These are phyloP conservation scores for Phoeniculus purpureus DNA, from an alignment of 2,797 vertebrate genomes.

Conservation along the genomic window DNA sequence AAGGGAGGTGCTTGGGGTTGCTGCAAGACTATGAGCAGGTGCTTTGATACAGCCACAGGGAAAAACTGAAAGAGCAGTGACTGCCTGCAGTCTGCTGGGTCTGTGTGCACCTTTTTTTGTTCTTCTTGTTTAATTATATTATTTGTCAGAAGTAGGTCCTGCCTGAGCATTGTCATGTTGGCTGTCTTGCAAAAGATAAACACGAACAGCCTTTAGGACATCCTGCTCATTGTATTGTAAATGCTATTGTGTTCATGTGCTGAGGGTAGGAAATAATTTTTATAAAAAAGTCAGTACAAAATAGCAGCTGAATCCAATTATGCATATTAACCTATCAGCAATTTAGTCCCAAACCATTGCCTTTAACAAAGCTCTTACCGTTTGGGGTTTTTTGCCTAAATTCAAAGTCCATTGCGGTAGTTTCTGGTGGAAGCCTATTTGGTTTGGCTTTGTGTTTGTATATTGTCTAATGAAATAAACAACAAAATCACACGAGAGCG, in stretches of 20 bases:
- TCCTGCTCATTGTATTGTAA: conserved; percentile 28
- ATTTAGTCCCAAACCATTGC: neutral
- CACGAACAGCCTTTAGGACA: conserved; percentile 7
- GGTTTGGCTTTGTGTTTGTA: neutral
- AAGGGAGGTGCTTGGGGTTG: neutral
- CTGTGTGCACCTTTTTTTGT: neutral
- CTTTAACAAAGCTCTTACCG: neutral
- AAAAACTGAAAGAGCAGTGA: neutral
- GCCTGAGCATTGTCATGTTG: neutral
- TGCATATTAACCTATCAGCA: neutral
- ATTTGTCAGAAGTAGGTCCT: neutral
- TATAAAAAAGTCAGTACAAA: neutral
- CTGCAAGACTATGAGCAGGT: neutral
- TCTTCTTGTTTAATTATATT: neutral
- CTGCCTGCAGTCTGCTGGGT: neutral
- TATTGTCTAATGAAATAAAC: neutral
- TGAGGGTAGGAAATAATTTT: conserved; percentile 27
- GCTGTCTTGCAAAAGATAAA: neutral
- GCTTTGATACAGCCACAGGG: neutral
- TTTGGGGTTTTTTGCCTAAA: neutral
- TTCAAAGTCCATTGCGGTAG: neutral
- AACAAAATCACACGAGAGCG: neutral
- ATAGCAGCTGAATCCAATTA: neutral
- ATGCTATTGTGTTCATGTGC: conserved; percentile 13
- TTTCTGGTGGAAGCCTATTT: neutral